These are phyloP conservation scores for Odontophorus gujanensis DNA, from an alignment of 2,113 vertebrate species.

Conservation along the genomic window DNA sequence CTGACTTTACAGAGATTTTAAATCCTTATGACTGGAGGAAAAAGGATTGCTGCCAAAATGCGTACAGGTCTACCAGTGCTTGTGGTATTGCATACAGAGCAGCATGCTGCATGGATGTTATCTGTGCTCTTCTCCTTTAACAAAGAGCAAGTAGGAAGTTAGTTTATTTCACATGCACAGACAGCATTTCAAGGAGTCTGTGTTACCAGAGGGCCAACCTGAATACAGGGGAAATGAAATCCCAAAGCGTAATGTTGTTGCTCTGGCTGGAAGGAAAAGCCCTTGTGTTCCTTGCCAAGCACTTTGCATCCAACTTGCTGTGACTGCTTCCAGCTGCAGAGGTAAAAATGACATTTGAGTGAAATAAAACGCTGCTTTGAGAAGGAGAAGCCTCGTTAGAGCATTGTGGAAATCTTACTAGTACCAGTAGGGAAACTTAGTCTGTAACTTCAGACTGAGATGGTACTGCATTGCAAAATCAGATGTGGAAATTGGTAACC, in stretches of 20 bases:
- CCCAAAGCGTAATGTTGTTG: background rate
- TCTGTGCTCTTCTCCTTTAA: background rate
- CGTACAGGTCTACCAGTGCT: background rate
- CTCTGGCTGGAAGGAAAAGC: conserved; percentile 10
- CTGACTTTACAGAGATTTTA: background rate
- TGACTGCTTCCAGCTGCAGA: background rate
- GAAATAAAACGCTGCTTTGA: background rate
- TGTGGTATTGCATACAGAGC: background rate
- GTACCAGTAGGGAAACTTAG: background rate
- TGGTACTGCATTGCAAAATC: background rate
- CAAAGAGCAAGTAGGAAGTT: background rate
- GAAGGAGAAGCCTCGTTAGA: background rate
- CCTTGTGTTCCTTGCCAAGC: conserved; percentile 16
- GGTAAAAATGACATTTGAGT: background rate
- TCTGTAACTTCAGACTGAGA: background rate
- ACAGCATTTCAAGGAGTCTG: conserved; percentile 5
- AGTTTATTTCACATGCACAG: conserved; percentile 5
- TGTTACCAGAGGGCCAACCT: background rate
- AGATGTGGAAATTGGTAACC: background rate
- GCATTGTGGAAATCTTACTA: background rate
- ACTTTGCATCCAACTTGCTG: background rate
- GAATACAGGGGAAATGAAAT: background rate
- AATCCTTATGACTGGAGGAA: background rate
- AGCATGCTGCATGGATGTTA: background rate
- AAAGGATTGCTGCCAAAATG: background rate